phyloP scores from a whole-genome alignment of 1,140 invertebrate genomes.

The Musca vetustissima region DNA sequence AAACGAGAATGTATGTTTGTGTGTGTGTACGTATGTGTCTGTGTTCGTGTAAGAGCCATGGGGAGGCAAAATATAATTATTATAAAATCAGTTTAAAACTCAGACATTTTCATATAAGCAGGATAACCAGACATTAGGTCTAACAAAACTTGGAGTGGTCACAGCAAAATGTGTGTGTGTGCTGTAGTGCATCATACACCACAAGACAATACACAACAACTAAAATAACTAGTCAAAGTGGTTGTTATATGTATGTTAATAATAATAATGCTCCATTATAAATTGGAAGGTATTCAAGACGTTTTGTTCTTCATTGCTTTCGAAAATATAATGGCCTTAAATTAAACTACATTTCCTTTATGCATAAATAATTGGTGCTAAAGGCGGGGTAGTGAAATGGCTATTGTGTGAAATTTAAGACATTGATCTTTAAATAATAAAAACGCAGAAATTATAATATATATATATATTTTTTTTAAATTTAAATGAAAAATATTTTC shows the following conservation, averaged over 20 bases:
- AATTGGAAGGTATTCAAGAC: not conserved
- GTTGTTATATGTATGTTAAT: not conserved
- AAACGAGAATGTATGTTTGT: not conserved
- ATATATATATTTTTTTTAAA: too few species aligned
- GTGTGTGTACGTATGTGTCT: not conserved
- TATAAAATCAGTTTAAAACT: constrained; percentile 18
- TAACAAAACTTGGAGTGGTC: not conserved
- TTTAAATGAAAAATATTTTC: too few species aligned
- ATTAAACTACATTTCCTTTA: constrained; percentile 21
- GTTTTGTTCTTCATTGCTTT: not conserved
- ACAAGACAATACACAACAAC: not conserved
- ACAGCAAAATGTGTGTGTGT: not conserved
- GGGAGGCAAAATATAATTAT: constrained; percentile 6
- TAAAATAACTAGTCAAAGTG: not conserved
- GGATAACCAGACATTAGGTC: too few species aligned
- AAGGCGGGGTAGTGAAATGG: too few species aligned
- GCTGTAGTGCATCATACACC: not conserved
- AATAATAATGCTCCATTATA: too few species aligned
- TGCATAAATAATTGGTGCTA: constrained; percentile 6
- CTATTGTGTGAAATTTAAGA: too few species aligned
- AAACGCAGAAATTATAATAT: too few species aligned
- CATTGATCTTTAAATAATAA: too few species aligned
- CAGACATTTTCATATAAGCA: constrained; percentile 22
- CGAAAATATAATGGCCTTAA: not conserved
- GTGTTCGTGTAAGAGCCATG: too few species aligned